Evolutionary conservation across 2,888 invertebrate species (phyloP), one percentile per base, ranked within the genome.

Genomic region (Pomacea canaliculata): DNA sequence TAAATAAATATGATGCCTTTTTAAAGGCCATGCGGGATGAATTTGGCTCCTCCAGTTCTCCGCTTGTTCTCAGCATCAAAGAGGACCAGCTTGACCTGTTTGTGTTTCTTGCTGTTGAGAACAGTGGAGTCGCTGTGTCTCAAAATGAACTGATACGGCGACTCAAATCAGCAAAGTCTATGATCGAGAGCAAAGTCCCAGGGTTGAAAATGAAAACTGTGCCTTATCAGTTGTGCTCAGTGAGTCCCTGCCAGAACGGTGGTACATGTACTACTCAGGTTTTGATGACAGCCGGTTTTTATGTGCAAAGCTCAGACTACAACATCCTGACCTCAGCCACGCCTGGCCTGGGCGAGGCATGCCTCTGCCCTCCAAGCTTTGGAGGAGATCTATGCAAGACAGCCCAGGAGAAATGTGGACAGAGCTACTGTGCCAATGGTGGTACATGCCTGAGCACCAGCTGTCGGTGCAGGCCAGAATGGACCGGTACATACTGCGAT

Each of bases 401-500:
- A 37, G 87, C 91, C 7, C 95, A 96, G 0, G 96, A 97, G 89
- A 96, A 96, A 0, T 98, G 98, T 88, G 93, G 96, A 78, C 96
- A 96, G 0, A 97, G 97, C 90, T 97, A 97, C n/a, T 98, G 98
- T 86, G 92, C 96, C 80, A 93, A 96, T 89, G 97, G 96, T 49
- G 97, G 97, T 56, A 93, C 95, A 68, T 98, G 98, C 88, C 37
- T 76, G 27, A 79, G 77, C 49, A 73, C 76, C 48, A 48, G 68
- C 9, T 89, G 89, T 77, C 73, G 81, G n/a, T 89, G 89, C 80
- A 79, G 81, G 0, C 60, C 83, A 7, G 83, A 82, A 18, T 89
- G 87, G 85, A 78, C 72, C 1, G 89, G 89, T 0, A 72, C 79
- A 9, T 83, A 81, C 67, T 89, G 89, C 77, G 82, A 83, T 27